A percentile compares a stretch with the other conserved stretches of the same genome.
These are phyloP conservation scores for Nansenia antarctica DNA, from an alignment of 2,113 vertebrate genomes.

Conservation along the genomic window DNA sequence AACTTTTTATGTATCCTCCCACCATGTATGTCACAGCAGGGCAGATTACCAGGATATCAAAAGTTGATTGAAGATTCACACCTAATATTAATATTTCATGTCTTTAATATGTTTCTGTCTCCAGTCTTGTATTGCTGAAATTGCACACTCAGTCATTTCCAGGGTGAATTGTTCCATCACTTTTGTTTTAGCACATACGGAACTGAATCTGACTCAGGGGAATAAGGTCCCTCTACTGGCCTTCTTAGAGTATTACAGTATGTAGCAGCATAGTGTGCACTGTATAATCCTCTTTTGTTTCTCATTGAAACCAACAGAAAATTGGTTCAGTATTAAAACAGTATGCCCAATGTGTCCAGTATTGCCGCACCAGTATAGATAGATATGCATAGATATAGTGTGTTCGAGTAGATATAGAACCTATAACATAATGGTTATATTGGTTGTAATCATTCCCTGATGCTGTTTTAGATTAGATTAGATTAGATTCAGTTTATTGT, in stretches of 20 bases:
- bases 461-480: no score
- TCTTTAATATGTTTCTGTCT: no score
- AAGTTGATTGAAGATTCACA: no score
- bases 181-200: no score
- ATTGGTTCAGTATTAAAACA: background rate
- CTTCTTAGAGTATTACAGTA: background rate
- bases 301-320: background rate
- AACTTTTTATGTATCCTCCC: no score
- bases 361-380: background rate
- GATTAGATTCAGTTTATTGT: no score
- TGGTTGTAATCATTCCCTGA: background rate
- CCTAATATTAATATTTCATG: no score
- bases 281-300: background rate
- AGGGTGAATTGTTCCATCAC: background rate
- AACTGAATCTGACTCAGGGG: background rate
- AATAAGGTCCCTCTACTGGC: background rate
- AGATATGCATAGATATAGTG: background rate
- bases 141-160: background rate
- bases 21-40: no score
- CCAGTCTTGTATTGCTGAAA: background rate
- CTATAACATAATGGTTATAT: background rate
- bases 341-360: background rate
- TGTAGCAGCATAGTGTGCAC: no score
- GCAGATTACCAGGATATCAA: no score
- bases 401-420: background rate